phyloP scores from a whole-genome alignment of 1,140 invertebrate genomes.

The Atta cephalotes region DNA sequence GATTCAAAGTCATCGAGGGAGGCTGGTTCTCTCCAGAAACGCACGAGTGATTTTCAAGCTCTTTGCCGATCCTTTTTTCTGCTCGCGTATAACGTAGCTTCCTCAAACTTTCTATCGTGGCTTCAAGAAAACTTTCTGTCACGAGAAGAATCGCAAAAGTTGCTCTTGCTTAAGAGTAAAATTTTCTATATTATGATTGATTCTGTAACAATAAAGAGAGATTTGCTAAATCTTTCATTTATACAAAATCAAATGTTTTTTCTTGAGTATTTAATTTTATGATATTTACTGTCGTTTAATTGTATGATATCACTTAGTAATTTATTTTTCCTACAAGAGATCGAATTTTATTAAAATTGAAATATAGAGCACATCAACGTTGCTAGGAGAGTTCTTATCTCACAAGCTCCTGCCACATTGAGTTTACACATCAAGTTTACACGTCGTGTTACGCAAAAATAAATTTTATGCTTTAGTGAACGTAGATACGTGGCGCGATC shows the following conservation, averaged over 20 bases:
- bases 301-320: background rate
- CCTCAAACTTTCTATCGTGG: background rate
- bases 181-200: conserved; percentile 1
- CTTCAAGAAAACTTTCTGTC: conserved; percentile 1
- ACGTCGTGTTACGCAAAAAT: conserved; percentile 34
- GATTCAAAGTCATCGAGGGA: conserved; percentile 82
- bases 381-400: conserved; percentile 20
- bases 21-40: conserved; percentile 73
- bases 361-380: background rate
- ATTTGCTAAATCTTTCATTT: background rate
- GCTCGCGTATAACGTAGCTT: conserved; percentile 7
- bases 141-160: background rate
- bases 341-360: conserved; percentile 7
- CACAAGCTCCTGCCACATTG: background rate
- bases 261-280: background rate
- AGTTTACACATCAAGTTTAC: conserved; percentile 19
- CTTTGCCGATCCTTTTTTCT: conserved; percentile 68
- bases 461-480: conserved; percentile 42
- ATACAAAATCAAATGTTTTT: conserved; percentile 5
- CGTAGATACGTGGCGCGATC: conserved; percentile 38
- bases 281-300: background rate
- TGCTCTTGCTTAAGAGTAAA: background rate
- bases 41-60: conserved; percentile 80
- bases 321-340: background rate
- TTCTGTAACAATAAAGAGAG: background rate